Evolutionary conservation across 1,140 invertebrate genomes (phyloP), one percentile per base, ranked within the genome.

Genomic region (Capitella teleta): DNA sequence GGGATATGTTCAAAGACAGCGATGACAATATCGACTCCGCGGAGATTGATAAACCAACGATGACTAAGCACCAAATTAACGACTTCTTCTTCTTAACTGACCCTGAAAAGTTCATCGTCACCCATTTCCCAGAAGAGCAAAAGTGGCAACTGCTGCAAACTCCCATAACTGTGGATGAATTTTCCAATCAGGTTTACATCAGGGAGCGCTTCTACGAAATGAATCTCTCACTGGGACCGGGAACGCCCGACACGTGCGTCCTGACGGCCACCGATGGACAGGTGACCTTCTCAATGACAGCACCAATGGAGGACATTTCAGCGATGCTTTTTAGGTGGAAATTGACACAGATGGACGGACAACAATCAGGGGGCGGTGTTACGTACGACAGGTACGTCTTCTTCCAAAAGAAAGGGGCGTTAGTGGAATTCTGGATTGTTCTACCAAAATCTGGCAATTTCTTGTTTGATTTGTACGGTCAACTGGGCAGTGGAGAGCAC

Each of bases 11-110:
- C n/a, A n/a, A n/a, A n/a, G n/a, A n/a, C n/a, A 5, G 19, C 19
- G 19, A 21, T 19, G 25, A 21, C 8, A 24, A 40, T 10, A 24
- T 40, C 38, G 38, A 40, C 38, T 19, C 19, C 19, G 38, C 19
- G 14, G 38, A 40, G 38, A 3, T 21, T 3, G 38, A 40, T 8
- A 8, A 18, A 5, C 14, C 38, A 8, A 24, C 19, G 21, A 24
- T 21, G 38, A 40, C 19, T 21, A 2, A 24, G 21, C 30, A 38
- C 54, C 51, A 60, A 45, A 60, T 64, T 18, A 70, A 69, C 55
- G 63, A 68, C 40, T 69, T 67, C 51, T 70, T 63, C 56, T 70
- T 70, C 36, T 47, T 70, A 12, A 58, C 68, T 0, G 61, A 68
- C 51, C 66, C 68, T 8, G 58, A 66, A 24, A 34, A 61, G 44